A percentile compares a stretch with the other conserved stretches of the same genome.
phyloP scores from a whole-genome alignment of 2,113 vertebrate genomes.

The Aplodontia rufa region DNA sequence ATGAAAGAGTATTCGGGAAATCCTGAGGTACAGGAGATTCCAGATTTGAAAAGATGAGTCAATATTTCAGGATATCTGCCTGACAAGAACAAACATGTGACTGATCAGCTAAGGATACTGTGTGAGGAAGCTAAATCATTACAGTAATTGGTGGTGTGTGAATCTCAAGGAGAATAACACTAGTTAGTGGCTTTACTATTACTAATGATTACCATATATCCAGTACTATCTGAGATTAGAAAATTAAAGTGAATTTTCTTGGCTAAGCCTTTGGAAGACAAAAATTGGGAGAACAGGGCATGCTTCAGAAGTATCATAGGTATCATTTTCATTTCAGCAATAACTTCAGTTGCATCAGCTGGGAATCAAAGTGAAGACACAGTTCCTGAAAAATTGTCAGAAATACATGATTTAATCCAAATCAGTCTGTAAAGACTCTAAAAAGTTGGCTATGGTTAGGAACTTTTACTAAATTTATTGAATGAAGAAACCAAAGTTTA shows the following conservation, averaged over 20 bases:
- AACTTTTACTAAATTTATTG: neutral
- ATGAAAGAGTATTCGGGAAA: neutral
- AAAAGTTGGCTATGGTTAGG: neutral
- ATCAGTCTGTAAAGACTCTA: neutral
- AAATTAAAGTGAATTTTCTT: slow-evolving; percentile 30
- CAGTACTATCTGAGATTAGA: neutral
- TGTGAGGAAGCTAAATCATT: neutral
- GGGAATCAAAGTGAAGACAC: neutral
- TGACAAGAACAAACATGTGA: neutral
- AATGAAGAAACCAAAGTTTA: neutral
- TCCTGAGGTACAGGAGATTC: neutral
- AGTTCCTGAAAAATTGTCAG: neutral
- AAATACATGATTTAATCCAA: neutral
- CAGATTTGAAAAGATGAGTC: slow-evolving; percentile 9
- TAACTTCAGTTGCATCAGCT: neutral
- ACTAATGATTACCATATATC: neutral
- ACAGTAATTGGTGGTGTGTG: neutral
- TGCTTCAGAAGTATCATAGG: neutral
- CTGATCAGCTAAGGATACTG: neutral
- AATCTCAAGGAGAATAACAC: neutral
- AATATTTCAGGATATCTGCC: neutral
- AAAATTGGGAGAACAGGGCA: neutral
- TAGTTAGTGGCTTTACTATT: neutral
- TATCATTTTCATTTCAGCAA: neutral
- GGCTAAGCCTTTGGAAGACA: neutral